Evolutionary conservation across 2,888 invertebrate genomes (phyloP), one percentile per base, ranked within the genome.

Genomic region (Ametastegia equiseti): DNA sequence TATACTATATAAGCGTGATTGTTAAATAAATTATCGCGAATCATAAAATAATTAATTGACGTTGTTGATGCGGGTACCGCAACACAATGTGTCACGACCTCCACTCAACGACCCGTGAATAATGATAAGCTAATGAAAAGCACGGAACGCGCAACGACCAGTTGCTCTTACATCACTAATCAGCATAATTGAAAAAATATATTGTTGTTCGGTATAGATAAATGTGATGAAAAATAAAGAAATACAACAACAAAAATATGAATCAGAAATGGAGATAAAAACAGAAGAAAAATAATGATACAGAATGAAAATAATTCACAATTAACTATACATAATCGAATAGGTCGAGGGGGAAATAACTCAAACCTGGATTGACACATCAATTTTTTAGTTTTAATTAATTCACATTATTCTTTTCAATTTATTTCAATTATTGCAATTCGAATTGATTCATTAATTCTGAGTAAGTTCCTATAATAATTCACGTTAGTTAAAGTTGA

Each of bases 91-190:
- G 19, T 39, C 39, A 19, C 19, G 36, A 42, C 67, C 67, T 4
- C 67, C 39, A 19, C 9, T 5, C 1, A 67, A 7, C n/a, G 39
- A 19, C 67, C 67, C 67, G 9, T 11, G 39, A 42, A 19, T 39
- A 67, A 36, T 67, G 67, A 67, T 67, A 67, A 67, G 67, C 39
- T 67, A 67, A 67, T 42, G 19, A 42, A 50, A 65, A 80, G 69
- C 77, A 80, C 9, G 60, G 5, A 60, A 30, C 11, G 81, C 78
- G 82, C 80, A 82, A 82, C 47, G 30, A 67, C n/a, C 33, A 27
- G 1, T 23, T 15, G n/a, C 27, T 67, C n/a, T 80, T 82, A 63
- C 82, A 45, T 67, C 42, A 23, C 63, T 54, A 54, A 50, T 50
- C 1, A 50, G 19, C n/a, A n/a, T 19, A 50, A n/a, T 50, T 50